Evolutionary conservation across 2,113 vertebrate genomes (phyloP).

Genomic region (Chaetodon auriga): DNA sequence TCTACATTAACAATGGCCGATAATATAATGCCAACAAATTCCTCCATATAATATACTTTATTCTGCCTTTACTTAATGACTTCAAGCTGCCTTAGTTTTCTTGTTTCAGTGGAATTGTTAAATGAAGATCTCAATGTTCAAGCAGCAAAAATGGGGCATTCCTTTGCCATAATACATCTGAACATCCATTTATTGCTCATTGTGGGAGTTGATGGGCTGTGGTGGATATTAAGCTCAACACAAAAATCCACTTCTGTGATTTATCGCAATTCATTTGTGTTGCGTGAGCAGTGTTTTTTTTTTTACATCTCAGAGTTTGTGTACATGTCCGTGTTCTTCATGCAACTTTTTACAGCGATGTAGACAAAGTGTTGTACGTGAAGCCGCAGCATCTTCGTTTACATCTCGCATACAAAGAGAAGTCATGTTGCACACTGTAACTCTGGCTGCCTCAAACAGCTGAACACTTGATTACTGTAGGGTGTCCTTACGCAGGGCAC

Average conservation of each 20-base stretch:
- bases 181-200: conserved; percentile 35
- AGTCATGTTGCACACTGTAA: conserved; percentile 2
- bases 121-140: neutral
- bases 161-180: neutral
- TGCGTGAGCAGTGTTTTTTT: conserved; percentile 11
- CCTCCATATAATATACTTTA: neutral
- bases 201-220: conserved; percentile 13
- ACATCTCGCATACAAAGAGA: conserved; percentile 31
- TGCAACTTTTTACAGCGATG: neutral
- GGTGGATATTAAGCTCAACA: conserved; percentile 6
- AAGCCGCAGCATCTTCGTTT: conserved; percentile 16
- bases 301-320: neutral
- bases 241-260: neutral
- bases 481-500: neutral
- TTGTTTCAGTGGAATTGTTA: neutral
- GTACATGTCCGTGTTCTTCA: conserved; percentile 6
- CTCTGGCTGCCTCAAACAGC: conserved; percentile 1
- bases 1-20: neutral
- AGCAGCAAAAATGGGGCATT: conserved; percentile 18
- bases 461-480: neutral
- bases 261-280: neutral
- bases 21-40: conserved; percentile 2
- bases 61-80: neutral
- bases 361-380: neutral
- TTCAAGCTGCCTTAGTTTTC: conserved; percentile 6